These are phyloP conservation scores for Manacus vitellinus DNA, from an alignment of 2,113 vertebrate species.

Conservation along the genomic window DNA sequence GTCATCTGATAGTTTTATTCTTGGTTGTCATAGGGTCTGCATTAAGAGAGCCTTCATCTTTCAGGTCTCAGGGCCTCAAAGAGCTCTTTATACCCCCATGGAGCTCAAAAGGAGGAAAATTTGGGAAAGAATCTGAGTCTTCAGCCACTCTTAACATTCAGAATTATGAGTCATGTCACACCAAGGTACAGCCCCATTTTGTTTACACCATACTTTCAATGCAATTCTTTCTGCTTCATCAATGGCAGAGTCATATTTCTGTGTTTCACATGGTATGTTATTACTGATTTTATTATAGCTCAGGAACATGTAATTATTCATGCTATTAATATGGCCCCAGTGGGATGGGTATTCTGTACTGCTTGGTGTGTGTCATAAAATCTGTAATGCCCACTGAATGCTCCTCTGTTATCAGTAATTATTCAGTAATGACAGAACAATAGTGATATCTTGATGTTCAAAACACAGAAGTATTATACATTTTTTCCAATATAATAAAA, in stretches of 20 bases:
- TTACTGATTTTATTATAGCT: background rate
- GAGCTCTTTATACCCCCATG: background rate
- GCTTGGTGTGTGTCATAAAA: background rate
- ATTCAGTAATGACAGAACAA: background rate
- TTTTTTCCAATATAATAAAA: background rate
- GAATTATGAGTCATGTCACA: background rate
- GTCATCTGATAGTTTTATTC: background rate
- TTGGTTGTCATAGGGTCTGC: background rate
- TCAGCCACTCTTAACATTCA: background rate
- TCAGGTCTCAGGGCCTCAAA: background rate
- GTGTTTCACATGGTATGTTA: background rate
- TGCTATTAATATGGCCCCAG: background rate
- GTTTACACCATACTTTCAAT: background rate
- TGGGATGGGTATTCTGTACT: background rate
- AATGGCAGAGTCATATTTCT: background rate
- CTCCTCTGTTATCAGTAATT: constrained; percentile 10
- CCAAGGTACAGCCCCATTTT: background rate
- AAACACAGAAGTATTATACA: background rate
- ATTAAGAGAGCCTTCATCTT: background rate
- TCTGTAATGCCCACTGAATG: background rate
- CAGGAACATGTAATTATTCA: constrained; percentile 3
- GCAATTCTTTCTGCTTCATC: background rate
- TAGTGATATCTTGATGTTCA: background rate
- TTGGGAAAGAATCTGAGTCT: background rate
- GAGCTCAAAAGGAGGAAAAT: background rate